Evolutionary conservation across 2,113 vertebrate genomes (phyloP).

Genomic region (Paramisgurnus dabryanus): DNA sequence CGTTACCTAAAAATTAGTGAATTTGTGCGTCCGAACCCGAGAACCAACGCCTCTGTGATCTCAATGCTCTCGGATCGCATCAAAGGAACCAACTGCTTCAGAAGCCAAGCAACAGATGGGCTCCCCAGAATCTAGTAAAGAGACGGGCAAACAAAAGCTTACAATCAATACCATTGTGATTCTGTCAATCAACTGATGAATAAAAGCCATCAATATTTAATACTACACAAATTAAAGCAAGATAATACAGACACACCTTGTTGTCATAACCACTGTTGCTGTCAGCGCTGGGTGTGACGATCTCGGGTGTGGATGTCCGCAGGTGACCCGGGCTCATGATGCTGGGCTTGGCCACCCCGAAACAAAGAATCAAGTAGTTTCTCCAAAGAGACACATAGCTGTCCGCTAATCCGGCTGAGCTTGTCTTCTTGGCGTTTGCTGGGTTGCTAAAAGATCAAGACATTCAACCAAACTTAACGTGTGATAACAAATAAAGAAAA

Average conservation of each 20-base stretch:
- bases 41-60: slow-evolving; percentile 95
- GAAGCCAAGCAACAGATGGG: slow-evolving; percentile 89
- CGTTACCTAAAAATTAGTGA: slow-evolving; percentile 93
- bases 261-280: slow-evolving; percentile 92
- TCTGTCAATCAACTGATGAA: background rate
- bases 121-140: slow-evolving; percentile 87
- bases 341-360: slow-evolving; percentile 96
- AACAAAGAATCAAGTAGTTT: slow-evolving; percentile 97
- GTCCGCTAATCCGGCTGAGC: slow-evolving; percentile 85
- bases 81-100: slow-evolving; percentile 94
- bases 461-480: background rate
- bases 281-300: slow-evolving; percentile 91
- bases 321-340: slow-evolving; percentile 97
- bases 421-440: slow-evolving; percentile 94
- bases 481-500: no score
- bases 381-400: slow-evolving; percentile 92
- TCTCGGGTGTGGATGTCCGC: slow-evolving; percentile 92
- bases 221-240: background rate
- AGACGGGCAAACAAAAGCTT: no score
- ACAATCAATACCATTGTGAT: background rate
- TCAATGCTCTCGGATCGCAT: slow-evolving; percentile 98
- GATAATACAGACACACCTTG: slow-evolving; percentile 77
- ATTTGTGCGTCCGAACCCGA: slow-evolving; percentile 97
- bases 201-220: background rate
- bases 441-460: slow-evolving; percentile 79